Base-by-base conservation (phyloP, 1,140 invertebrate genomes). In the Acromyrmex heyeri region DNA sequence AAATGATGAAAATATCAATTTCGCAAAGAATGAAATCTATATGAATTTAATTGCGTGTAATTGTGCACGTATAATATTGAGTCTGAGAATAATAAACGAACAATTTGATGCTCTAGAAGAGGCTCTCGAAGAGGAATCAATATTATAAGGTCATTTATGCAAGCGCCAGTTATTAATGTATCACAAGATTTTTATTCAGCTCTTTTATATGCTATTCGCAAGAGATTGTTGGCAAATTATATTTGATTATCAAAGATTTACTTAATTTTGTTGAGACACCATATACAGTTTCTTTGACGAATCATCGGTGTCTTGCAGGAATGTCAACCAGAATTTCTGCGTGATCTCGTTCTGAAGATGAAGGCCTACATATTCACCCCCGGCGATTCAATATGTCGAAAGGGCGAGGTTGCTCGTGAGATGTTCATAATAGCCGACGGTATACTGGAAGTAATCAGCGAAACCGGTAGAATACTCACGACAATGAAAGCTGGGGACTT, bases 341-440 rank as follows among this genome's bases (percentile, higher is more conserved):
- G 99, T 93, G 99, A 99, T 94, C 96, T 99, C 59, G 99, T 99
- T 27, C 96, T 99, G 57, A 99, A 99, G 95, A 99, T 99, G 99
- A 98, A 98, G 95, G 98, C 98, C 3, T 99, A 99, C 93, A 99
- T 99, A 94, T 99, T 99, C 94, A 99, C 99, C 16, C 99, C 99
- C 0, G 99, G 99, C 30, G 99, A 99, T 95, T 97, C 99, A 53
- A 99, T 99, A 91, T 99, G 99, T 93, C 96, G 99, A 2, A 98
- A 99, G 95, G 99, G 98, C 90, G 97, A 99, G 96, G 98, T 99
- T 16, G 99, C 99, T 0, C 95, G 99, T 90, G 99, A 99, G 95
- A 99, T 99, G 99, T 99, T 99, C 93, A 99, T 99, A 91, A 99
- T 99, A 92, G 99, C 99, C 12, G 99, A 99, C 94, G 99, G 99